Evolutionary conservation across 2,113 vertebrate species (phyloP), one percentile per base, ranked within the genome.

Genomic region (Daphoenositta chrysoptera): DNA sequence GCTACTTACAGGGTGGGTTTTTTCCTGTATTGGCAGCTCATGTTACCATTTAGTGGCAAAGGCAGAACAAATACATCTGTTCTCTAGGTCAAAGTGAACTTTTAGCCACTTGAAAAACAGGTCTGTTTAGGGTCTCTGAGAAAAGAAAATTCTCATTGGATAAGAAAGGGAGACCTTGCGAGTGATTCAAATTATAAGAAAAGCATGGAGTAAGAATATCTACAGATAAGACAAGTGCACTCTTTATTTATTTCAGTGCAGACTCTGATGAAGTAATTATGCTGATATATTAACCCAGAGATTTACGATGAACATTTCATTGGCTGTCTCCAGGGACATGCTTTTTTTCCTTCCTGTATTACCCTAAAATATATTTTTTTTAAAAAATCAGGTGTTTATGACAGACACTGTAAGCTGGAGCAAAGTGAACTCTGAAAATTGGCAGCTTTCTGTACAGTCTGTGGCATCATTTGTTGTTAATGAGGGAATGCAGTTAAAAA

Each of bases 401-500:
- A 68, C 1, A 18, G 47, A 75, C 10, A 5, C 26, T 79, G 7
- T 88, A 33, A 92, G 42, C 33, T 91, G 22, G 45, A 82, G 11
- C 50, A 51, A 94, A 78, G 16, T 40, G 40, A 57, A 40, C 26
- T 77, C 37, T 66, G 64, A 48, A 93, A 92, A 94, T 68, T 83
- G 87, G 26, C 60, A 79, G 69, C 40, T 88, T 95, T 78, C 37
- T 92, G 56, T 97, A 30, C 86, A 26, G 69, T 89, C 70, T 42
- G 42, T 61, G 76, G 83, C 64, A 76, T 77, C 71, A 64, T 81
- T 97, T 88, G 58, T 83, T 89, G 82, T 92, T 96, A 96, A 94
- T 88, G 90, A 96, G 47, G 37, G 64, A 65, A 72, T 66, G 35
- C 56, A 83, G 39, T 54, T 87, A 86, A 94, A 94, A 94, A 53